Evolutionary conservation across 2,888 invertebrate species (phyloP).

Genomic region (Drosophila parthenogenetica): DNA sequence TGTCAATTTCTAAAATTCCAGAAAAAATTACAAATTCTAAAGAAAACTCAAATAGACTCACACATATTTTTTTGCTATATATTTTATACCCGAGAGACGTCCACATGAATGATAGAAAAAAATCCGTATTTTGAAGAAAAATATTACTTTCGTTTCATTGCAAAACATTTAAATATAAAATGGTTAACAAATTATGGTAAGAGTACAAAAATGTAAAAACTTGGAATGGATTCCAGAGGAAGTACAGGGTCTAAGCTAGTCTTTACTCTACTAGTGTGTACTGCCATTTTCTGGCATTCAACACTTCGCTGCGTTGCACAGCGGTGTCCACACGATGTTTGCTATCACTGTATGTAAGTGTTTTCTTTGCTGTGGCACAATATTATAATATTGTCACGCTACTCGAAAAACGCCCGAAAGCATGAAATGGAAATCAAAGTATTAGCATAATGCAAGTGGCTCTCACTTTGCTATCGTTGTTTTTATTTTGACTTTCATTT

Average conservation of each 20-base stretch:
- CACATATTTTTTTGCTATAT: no score
- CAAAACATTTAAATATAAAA: no score
- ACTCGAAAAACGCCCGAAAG: not conserved
- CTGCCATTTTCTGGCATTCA: not conserved
- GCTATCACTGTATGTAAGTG: conserved; percentile 16
- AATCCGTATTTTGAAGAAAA: no score
- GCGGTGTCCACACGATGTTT: conserved; percentile 18
- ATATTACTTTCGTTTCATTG: no score
- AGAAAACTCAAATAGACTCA: no score
- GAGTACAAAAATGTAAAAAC: no score
- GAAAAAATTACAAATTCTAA: no score
- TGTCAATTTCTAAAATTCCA: no score
- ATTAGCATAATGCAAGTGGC: conserved; percentile 16
- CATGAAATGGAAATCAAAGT: not conserved
- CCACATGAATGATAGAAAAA: no score
- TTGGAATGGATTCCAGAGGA: not conserved
- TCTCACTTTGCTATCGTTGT: not conserved
- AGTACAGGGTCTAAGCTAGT: not conserved
- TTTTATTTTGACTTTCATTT: not conserved
- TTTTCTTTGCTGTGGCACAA: conserved; percentile 3
- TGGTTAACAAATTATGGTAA: no score
- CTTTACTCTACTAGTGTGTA: not conserved
- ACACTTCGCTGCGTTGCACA: conserved; percentile 13
- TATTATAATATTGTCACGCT: conserved; percentile 23
- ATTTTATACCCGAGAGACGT: no score